Evolutionary conservation across 1,140 invertebrate genomes (phyloP), one percentile per base, ranked within the genome.

Genomic region (Bombus ignitus): DNA sequence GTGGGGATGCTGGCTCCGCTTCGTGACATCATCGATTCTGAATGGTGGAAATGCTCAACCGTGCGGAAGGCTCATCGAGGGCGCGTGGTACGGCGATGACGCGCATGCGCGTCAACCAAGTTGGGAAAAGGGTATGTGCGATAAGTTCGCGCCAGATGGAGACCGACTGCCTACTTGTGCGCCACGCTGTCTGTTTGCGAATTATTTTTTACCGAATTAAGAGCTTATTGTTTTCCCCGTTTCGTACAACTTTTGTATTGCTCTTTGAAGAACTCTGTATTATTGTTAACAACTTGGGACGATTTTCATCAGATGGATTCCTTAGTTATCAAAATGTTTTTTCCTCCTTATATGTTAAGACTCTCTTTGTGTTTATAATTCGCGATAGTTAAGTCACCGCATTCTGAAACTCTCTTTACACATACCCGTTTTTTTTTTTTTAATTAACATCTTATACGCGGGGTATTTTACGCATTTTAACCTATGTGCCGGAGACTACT

Each of bases 11-110:
- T 89, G 75, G 81, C 92, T 89, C 91, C 92, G 90, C 90, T 87
- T 91, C 90, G 92, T 94, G 91, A 93, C 92, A 92, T 94, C 94
- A 95, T 95, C 94, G 94, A 95, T 95, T 95, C 93, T 94, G 95
- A 95, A 95, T 95, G 95, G 95, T 93, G 93, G 92, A 92, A 92
- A 93, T 95, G 95, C 92, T 95, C 94, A 95, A 89, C 94, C 92
- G 94, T 89, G 94, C 94, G 94, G 94, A 95, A 95, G 92, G 88
- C 92, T 93, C 94, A 94, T 93, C 94, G 92, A 93, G 95, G 94
- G 94, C 94, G 94, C 94, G 94, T 86, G 94, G 93, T 84, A 73
- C 75, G 78, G 72, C 47, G 28, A 37, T 62, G 66, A 0, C 3
- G 80, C 92, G 93, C 93, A 90, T 80, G 92, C 89, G 88, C 92